phyloP scores from a whole-genome alignment of 1,140 invertebrate genomes.

The Drosophila obscura region DNA sequence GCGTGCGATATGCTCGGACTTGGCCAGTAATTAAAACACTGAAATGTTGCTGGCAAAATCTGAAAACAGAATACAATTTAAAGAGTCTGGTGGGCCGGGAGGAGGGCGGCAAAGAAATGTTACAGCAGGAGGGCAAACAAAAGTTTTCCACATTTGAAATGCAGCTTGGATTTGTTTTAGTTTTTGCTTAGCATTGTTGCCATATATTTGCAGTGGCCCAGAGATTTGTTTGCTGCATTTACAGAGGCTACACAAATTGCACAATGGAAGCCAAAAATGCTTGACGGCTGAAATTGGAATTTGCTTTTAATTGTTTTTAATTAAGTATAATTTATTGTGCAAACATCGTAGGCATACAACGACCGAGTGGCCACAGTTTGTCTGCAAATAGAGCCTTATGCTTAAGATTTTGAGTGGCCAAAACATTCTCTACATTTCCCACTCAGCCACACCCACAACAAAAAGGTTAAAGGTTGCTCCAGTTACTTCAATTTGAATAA shows the following conservation, averaged over 20 bases:
- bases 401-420: background rate
- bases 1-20: constrained; percentile 29
- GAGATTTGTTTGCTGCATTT: constrained; percentile 44
- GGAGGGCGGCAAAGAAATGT: background rate
- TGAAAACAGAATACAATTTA: constrained; percentile 31
- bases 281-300: constrained; percentile 49
- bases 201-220: constrained; percentile 68
- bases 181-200: constrained; percentile 65
- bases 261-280: constrained; percentile 47
- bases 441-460: no score
- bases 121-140: constrained; percentile 23
- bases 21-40: constrained; percentile 57
- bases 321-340: constrained; percentile 79
- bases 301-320: constrained; percentile 82
- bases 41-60: constrained; percentile 46
- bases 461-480: background rate
- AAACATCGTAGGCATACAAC: constrained; percentile 52
- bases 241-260: constrained; percentile 30
- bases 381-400: constrained; percentile 25
- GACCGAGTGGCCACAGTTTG: constrained; percentile 13
- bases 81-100: background rate
- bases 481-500: constrained; percentile 16
- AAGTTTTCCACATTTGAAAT: constrained; percentile 75
- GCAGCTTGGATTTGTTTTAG: constrained; percentile 70
- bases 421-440: background rate